Evolutionary conservation across 2,113 vertebrate genomes (phyloP), one percentile per base, ranked within the genome.

Genomic region (Andinoacara biseriatus): DNA sequence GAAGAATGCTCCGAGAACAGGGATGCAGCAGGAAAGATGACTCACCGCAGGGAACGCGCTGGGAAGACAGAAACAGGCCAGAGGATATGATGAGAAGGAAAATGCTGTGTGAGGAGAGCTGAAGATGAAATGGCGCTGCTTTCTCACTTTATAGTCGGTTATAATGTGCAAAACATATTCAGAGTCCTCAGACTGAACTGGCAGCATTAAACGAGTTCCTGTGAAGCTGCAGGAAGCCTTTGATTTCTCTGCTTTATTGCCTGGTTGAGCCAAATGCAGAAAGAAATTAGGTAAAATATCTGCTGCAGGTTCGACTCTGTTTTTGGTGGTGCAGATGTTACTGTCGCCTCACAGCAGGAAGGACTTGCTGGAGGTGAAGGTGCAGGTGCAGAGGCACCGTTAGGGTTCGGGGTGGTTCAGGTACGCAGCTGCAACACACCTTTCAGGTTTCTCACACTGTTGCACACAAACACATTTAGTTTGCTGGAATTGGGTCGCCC

Each of bases 21-120:
- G 38, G 14, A 62, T 14, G 49, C 60, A 24, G 76, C 78, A 8
- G 24, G 57, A 60, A 35, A 74, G 80, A 82, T 86, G 80, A 90
- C 33, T 87, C 86, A 82, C 79, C 3, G 5, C 26, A 3, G 80
- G n/a, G 65, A 82, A 56, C 26, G 10, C 76, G 54, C 75, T 5
- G 1, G 46, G 60, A 31, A 54, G 84, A 90, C 63, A 79, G 83
- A 87, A 87, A 81, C 60, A 46, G 61, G 80, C 72, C 74, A 81
- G 58, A 61, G 43, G 76, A 83, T 49, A 38, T 65, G 52, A 85
- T 24, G 60, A 6, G 7, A 52, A 56, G 60, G 56, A 57, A 75
- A 76, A 76, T 14, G 40, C 63, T 76, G 63, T 10, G 63, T 0
- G 61, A 76, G 24, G 40, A 74, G 14, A 52, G 2, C 24, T 69